Evolutionary conservation across 1,140 invertebrate species (phyloP).

Genomic region (Anastrepha obliqua): DNA sequence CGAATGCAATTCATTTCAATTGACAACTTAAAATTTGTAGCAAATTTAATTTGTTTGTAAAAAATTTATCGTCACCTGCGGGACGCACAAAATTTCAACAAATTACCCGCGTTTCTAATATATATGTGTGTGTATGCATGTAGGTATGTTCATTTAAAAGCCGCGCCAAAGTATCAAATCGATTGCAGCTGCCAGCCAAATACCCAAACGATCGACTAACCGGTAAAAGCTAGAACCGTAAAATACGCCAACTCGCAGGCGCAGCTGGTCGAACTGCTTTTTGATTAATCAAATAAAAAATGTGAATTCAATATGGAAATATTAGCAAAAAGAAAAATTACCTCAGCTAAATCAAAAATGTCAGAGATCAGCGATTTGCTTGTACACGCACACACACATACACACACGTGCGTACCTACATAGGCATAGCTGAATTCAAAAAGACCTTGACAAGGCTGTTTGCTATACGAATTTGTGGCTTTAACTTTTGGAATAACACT

Average conservation of each 20-base stretch:
- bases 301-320: conserved; percentile 23
- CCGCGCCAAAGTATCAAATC: background rate
- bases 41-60: background rate
- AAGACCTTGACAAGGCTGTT: conserved; percentile 46
- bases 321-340: conserved; percentile 9
- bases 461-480: background rate
- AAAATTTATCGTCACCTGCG: conserved; percentile 27
- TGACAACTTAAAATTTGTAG: conserved; percentile 9
- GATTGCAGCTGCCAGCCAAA: conserved; percentile 16
- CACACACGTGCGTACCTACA: background rate
- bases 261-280: conserved; percentile 24
- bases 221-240: no score
- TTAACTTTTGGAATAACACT: background rate
- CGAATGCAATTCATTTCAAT: conserved; percentile 36
- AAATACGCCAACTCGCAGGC: background rate
- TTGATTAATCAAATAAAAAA: conserved; percentile 48
- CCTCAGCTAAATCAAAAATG: conserved; percentile 16
- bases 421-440: background rate
- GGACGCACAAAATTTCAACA: background rate
- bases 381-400: background rate
- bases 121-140: background rate
- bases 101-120: background rate
- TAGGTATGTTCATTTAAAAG: background rate
- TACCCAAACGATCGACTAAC: background rate
- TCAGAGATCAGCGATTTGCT: conserved; percentile 20